phyloP scores from a whole-genome alignment of 1,140 invertebrate genomes.

The Sesamia nonagrioides region DNA sequence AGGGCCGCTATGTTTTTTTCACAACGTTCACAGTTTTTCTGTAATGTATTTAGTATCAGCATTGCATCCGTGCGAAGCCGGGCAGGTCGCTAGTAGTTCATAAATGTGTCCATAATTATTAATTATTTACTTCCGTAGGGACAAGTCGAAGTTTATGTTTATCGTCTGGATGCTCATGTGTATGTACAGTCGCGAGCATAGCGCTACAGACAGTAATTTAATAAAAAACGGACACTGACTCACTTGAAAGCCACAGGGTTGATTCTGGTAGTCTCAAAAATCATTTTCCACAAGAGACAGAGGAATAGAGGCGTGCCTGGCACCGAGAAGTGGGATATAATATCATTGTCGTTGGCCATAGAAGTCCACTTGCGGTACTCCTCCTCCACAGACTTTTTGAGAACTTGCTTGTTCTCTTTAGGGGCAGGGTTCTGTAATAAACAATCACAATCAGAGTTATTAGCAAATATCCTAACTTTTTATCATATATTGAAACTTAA shows the following conservation, averaged over 20 bases:
- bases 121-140: no score
- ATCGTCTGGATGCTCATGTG: no score
- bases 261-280: slow-evolving; percentile 97
- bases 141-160: no score
- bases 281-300: slow-evolving; percentile 98
- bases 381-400: slow-evolving; percentile 97
- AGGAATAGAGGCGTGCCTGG: slow-evolving; percentile 96
- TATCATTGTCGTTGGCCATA: slow-evolving; percentile 98
- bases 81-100: no score
- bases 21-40: no score
- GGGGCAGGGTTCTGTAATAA: slow-evolving; percentile 93
- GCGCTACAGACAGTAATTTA: not conserved
- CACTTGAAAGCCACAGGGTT: slow-evolving; percentile 98
- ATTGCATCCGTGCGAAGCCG: no score
- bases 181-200: not conserved
- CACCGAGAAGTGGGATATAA: slow-evolving; percentile 97
- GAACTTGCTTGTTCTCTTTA: slow-evolving; percentile 95
- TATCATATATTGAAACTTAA: no score
- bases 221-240: slow-evolving; percentile 68
- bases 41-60: no score
- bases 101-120: no score
- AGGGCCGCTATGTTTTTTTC: no score
- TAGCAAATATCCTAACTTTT: no score
- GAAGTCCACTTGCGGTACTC: slow-evolving; percentile 98
- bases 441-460: not conserved